These are phyloP conservation scores for Piprites chloris DNA, from an alignment of 2,113 vertebrate species.

Conservation along the genomic window DNA sequence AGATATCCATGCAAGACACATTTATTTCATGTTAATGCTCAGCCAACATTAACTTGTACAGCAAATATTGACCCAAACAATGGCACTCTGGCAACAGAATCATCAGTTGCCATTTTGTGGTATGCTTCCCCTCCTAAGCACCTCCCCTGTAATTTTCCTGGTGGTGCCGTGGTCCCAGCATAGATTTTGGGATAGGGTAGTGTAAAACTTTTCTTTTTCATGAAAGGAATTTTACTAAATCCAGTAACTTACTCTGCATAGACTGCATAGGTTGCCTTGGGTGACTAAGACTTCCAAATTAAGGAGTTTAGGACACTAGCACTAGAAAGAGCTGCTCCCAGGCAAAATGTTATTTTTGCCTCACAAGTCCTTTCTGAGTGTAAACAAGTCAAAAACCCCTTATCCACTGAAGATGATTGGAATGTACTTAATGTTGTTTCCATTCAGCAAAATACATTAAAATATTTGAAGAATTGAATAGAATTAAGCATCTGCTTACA, in stretches of 20 bases:
- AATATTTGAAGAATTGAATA: background rate
- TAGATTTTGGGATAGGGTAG: background rate
- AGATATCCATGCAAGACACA: background rate
- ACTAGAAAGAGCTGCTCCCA: background rate
- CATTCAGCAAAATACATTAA: background rate
- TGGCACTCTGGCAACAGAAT: background rate
- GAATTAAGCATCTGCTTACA: background rate
- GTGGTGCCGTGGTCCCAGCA: background rate
- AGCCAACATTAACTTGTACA: background rate
- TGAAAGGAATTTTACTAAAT: background rate
- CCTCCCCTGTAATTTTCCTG: background rate
- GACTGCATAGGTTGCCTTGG: background rate
- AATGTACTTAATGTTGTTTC: background rate
- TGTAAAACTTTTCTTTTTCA: background rate
- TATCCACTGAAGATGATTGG: background rate
- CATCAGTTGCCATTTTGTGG: background rate
- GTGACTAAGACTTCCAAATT: background rate
- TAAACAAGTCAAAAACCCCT: background rate
- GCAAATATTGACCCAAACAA: slow-evolving; percentile 31
- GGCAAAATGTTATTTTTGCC: background rate
- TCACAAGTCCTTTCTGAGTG: background rate
- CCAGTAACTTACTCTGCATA: background rate
- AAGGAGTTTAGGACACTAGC: background rate
- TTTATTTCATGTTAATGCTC: slow-evolving; percentile 27
- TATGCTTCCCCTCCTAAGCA: background rate